Base-by-base conservation (phyloP, 2,888 invertebrate genomes). In the Zootermopsis nevadensis region DNA sequence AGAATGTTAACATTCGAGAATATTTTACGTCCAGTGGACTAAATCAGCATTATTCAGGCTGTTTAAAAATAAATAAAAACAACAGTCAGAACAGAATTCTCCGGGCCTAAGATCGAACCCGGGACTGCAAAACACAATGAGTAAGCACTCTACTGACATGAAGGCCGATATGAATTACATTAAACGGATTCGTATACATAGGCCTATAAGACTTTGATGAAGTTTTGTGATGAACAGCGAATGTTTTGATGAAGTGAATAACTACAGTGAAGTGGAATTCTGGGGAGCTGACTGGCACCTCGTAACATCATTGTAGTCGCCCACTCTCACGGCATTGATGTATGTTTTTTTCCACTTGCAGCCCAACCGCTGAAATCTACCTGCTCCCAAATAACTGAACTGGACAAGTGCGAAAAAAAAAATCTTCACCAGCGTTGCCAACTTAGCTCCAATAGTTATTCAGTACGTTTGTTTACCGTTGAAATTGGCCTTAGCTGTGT, bases 281-380 rank as follows among this genome's bases (percentile, higher is more conserved):
- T 60, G n/a, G 60, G 60, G n/a, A 60, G 60, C 15, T 27, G n/a
- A 48, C 48, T 48, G 38, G 48, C 48, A 19, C 19, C 15, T 19
- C 0, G 19, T 19, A 48, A 15, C 48, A 48, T 19, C n/a, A 8
- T 27, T 8, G n/a, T 27, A n/a, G 66, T 30, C 35, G 38, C 33
- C 31, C 60, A 80, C 80, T 33, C 60, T 60, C 27, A 27, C n/a
- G 24, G 60, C 27, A 60, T 60, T 80, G 22, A 67, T 60, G 80
- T 60, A 48, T 79, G 42, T 74, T 81, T 81, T 72, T 81, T 48
- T 72, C 72, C 81, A 81, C 81, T 74, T 81, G 81, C 81, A 12
- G 19, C 1, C 48, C 19, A 19, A 48, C 48, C 3, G n/a, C 60
- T 60, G 10, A 31, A 24, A 33, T 42, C 81, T 81, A 74, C 81